These are phyloP conservation scores for Numenius phaeopus DNA, from an alignment of 2,797 vertebrate species.

Conservation along the genomic window DNA sequence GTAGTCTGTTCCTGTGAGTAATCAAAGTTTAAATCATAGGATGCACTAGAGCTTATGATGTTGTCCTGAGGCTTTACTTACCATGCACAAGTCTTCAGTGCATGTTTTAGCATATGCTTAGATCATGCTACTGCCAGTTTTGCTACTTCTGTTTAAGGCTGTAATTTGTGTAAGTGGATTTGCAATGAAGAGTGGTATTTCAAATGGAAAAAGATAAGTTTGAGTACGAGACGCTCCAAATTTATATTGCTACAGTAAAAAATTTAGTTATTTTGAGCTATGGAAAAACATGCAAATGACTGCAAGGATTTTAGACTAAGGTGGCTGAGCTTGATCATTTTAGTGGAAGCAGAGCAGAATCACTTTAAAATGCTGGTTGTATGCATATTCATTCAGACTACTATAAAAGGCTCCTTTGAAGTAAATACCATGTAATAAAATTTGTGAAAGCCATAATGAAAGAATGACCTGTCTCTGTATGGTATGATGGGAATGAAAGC, in stretches of 20 bases:
- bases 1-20: neutral
- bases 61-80: neutral
- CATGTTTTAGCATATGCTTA: neutral
- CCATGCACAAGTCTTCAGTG: neutral
- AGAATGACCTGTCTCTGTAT: neutral
- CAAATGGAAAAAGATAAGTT: neutral
- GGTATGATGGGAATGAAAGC: neutral
- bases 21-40: neutral
- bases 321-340: neutral
- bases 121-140: neutral
- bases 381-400: neutral
- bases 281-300: neutral
- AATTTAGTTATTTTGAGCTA: neutral
- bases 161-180: neutral
- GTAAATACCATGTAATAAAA: neutral
- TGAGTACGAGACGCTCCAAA: neutral
- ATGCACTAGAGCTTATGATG: neutral
- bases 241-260: neutral
- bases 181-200: neutral
- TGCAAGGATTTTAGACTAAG: neutral
- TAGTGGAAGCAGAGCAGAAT: neutral
- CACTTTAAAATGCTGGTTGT: neutral
- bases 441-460: neutral
- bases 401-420: neutral
- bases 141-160: neutral